Evolutionary conservation across 2,797 vertebrate genomes (phyloP).

Genomic region (Amblyraja radiata): DNA sequence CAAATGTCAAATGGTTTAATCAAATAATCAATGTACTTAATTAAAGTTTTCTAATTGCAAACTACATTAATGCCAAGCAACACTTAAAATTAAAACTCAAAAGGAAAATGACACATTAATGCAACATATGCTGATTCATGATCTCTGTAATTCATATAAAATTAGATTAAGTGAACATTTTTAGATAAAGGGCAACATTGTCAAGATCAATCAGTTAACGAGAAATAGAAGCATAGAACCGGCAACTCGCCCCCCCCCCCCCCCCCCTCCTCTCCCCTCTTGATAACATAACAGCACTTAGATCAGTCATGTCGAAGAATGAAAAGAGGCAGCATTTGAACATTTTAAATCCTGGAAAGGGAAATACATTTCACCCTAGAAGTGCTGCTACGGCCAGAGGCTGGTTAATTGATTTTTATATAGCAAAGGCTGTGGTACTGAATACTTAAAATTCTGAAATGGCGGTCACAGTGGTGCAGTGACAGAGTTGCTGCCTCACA

Average conservation of each 20-base stretch:
- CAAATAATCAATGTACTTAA: not conserved
- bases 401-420: not conserved
- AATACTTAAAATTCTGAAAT: not conserved
- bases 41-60: not conserved
- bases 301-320: not conserved
- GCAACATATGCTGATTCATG: not conserved
- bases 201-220: not conserved
- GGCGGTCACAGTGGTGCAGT: too few species aligned
- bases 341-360: not conserved
- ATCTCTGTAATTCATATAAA: not conserved
- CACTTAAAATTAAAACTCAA: not conserved
- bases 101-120: not conserved
- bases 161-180: not conserved
- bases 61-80: not conserved
- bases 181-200: not conserved
- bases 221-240: not conserved
- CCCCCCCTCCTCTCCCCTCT: not conserved
- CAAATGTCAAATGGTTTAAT: not conserved
- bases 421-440: not conserved
- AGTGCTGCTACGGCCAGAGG: not conserved
- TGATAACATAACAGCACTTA: not conserved
- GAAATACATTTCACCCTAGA: not conserved
- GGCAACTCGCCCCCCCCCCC: not conserved
- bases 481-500: too few species aligned
- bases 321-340: not conserved